Conservation (phyloP, 2,113 vertebrate genomes). For the Pachycephala philippinensis region DNA sequence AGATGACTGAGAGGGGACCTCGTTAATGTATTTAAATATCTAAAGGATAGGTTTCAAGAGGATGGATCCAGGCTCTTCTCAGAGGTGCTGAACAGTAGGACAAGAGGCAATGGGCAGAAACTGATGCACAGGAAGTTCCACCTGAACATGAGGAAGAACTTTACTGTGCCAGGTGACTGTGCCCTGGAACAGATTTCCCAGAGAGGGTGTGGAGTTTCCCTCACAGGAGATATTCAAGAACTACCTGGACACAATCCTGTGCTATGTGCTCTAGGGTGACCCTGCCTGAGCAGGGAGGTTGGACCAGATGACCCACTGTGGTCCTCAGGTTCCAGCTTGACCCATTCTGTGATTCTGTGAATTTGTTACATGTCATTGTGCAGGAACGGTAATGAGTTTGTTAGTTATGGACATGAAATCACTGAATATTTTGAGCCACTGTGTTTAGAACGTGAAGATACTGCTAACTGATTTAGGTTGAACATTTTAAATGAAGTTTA, state of each 20-base stretch:
- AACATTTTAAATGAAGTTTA: background rate
- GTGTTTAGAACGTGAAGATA: background rate
- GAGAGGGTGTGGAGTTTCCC: background rate
- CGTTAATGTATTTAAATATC: background rate
- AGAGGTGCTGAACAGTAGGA: background rate
- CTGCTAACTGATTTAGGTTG: background rate
- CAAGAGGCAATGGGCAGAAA: background rate
- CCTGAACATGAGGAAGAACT: background rate
- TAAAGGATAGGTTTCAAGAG: background rate
- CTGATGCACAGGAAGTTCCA: background rate
- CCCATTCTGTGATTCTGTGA: background rate
- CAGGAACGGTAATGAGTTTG: background rate
- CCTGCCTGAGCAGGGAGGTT: background rate
- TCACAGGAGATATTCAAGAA: background rate
- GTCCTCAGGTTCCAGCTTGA: background rate
- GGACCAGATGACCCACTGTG: background rate
- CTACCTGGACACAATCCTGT: background rate
- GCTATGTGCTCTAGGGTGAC: fast-evolving
- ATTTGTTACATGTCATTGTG: background rate
- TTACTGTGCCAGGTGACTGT: fast-evolving
- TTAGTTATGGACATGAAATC: background rate
- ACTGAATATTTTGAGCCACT: background rate
- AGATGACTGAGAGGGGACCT: fast-evolving
- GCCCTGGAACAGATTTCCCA: background rate
- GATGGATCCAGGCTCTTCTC: background rate